Evolutionary conservation across 2,113 vertebrate species (phyloP), one percentile per base, ranked within the genome.

Genomic region (Ptychochromis oligacanthus): DNA sequence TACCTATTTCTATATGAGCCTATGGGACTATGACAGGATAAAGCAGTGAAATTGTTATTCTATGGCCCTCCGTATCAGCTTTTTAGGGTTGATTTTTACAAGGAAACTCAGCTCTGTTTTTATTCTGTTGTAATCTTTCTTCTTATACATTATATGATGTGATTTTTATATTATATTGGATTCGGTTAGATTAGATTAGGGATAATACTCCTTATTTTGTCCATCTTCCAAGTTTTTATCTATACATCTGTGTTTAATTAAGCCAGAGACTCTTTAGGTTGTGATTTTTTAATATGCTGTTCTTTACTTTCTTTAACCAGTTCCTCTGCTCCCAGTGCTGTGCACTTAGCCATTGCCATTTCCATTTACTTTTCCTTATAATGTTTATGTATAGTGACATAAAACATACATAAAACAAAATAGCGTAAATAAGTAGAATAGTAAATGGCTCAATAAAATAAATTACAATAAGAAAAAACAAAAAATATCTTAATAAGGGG

Each of bases 311-410:
- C 26, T 31, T 31, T 38, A 40, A 24, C 8, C 2, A 18, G 54
- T n/a, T 57, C 13, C 0, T 57, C 24, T 46, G 14, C 64, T 49
- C 52, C 7, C 1, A 10, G 2, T 2, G 28, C 28, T n/a, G n/a
- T n/a, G n/a, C 2, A 31, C 28, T 31, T 31, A 31, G 28, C 28
- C 28, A 31, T 31, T 31, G 64, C 14, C 14, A 1, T 26, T 67
- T 67, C 6, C 15, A 22, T 18, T 46, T 2, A 46, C 22, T 67
- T 26, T 67, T 46, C 64, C 46, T 65, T 43, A 31, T 3, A 4
- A 65, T 65, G 36, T 65, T 65, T 65, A 31, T 31, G 28, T 31
- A 4, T 31, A 31, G 28, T 31, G 28, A 31, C 12, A 43, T 14
- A 43, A 43, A 40, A 40, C 38, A 12, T 43, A 43, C 40, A 31